Conservation (phyloP, 30 jellyfish, hydroid and myxozoan genomes). For the Calvadosia cruxmelitensis region DNA sequence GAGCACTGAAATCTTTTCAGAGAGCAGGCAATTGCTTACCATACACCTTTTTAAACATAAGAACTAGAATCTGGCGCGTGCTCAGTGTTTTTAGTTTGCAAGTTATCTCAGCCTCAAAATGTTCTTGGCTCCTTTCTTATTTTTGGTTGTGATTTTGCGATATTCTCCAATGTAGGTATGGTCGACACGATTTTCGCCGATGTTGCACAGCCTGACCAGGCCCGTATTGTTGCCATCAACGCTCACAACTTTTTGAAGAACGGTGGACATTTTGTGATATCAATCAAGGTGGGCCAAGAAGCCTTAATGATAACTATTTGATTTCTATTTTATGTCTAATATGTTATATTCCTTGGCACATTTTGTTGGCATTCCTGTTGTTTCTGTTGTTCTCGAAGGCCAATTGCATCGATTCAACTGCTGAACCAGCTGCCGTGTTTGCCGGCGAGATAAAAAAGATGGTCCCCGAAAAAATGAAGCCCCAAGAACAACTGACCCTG, state of each 20-base stretch:
- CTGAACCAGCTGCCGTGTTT: constrained; percentile 99
- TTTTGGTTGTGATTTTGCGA: too few species aligned
- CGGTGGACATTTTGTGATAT: constrained; percentile 95
- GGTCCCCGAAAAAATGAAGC: constrained; percentile 92
- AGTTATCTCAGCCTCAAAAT: too few species aligned
- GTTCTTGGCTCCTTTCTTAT: too few species aligned
- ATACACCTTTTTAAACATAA: too few species aligned
- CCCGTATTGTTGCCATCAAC: constrained; percentile 97
- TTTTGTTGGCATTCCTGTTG: neutral
- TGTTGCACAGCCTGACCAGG: constrained; percentile 99
- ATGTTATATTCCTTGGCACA: neutral
- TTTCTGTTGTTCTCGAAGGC: constrained; percentile 49
- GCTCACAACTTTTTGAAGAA: constrained; percentile 88
- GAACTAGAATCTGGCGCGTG: too few species aligned
- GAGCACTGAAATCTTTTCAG: too few species aligned
- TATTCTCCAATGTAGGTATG: too few species aligned
- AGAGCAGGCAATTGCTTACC: too few species aligned
- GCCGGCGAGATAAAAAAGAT: constrained; percentile 98
- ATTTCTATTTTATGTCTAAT: too few species aligned
- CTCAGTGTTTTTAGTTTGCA: too few species aligned
- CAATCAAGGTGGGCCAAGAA: constrained; percentile 65
- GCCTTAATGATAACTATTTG: too few species aligned
- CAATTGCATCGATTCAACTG: constrained; percentile 98
- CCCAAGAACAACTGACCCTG: constrained; percentile 96
- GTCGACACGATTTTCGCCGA: constrained; percentile 99